A percentile compares a stretch with the other conserved stretches of the same genome.
phyloP scores from a whole-genome alignment of 2,888 invertebrate genomes.

The Petrophora chlorosata region DNA sequence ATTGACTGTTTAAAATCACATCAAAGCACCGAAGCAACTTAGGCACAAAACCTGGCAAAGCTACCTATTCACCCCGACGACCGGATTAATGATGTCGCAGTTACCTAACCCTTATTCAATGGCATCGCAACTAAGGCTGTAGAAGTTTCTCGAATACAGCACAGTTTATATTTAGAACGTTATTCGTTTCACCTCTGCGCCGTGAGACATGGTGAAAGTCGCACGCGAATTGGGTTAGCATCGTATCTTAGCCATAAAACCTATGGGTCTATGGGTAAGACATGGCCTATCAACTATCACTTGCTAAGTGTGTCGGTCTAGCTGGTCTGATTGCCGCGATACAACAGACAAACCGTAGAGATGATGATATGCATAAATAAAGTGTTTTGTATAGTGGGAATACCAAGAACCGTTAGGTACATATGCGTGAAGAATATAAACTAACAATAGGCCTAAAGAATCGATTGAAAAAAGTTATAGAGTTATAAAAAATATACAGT shows the following conservation, averaged over 20 bases:
- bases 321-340: slow-evolving; percentile 1
- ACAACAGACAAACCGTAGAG: slow-evolving; percentile 3
- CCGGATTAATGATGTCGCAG: background rate
- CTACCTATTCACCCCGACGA: too few species aligned
- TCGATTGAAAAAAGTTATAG: slow-evolving; percentile 1
- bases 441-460: slow-evolving; percentile 6
- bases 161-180: slow-evolving; percentile 45
- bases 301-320: slow-evolving; percentile 16
- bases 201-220: slow-evolving; percentile 44
- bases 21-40: too few species aligned
- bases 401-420: slow-evolving; percentile 6
- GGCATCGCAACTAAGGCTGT: too few species aligned
- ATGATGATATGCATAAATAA: slow-evolving; percentile 8
- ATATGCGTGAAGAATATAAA: slow-evolving; percentile 5
- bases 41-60: too few species aligned
- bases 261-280: slow-evolving; percentile 19
- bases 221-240: slow-evolving; percentile 13
- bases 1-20: too few species aligned
- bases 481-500: slow-evolving; percentile 11
- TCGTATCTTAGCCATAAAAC: slow-evolving; percentile 28
- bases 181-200: slow-evolving; percentile 53
- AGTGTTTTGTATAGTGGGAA: slow-evolving; percentile 6
- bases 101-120: background rate
- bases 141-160: slow-evolving; percentile 26
- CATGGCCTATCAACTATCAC: slow-evolving; percentile 28